These are phyloP conservation scores for Eclectus roratus DNA, from an alignment of 2,113 vertebrate species.

Conservation along the genomic window DNA sequence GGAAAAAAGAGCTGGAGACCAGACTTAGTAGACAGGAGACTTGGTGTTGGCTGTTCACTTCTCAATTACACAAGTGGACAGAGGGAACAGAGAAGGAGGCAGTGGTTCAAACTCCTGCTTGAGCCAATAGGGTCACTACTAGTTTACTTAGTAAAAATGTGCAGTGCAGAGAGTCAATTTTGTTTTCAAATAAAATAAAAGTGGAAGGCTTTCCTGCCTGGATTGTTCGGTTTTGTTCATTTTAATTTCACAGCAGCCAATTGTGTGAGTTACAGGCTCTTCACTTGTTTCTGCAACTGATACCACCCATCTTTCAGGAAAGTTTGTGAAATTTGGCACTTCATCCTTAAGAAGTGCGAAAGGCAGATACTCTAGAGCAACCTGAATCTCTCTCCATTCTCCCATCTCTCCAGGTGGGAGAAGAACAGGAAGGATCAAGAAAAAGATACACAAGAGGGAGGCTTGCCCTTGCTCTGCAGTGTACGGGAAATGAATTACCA, in stretches of 20 bases:
- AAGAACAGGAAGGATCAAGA: not conserved
- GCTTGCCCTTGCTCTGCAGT: not conserved
- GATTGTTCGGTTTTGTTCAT: fast-evolving
- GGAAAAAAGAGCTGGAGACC: not conserved
- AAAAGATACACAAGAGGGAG: not conserved
- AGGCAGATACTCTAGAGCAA: not conserved
- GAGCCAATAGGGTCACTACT: not conserved
- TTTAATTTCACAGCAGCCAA: not conserved
- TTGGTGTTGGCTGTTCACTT: not conserved
- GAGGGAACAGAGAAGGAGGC: fast-evolving
- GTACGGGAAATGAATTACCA: not conserved
- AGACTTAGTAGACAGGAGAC: not conserved
- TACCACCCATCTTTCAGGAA: not conserved
- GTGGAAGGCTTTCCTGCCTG: not conserved
- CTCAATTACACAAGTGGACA: fast-evolving
- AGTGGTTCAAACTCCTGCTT: not conserved
- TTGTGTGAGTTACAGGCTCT: not conserved
- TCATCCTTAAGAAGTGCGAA: not conserved
- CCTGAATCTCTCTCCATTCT: not conserved
- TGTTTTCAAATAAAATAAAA: not conserved
- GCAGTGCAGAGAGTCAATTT: not conserved
- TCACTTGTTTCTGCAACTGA: not conserved
- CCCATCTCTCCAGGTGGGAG: not conserved
- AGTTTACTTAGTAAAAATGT: not conserved
- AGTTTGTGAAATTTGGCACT: not conserved